Conservation (phyloP, 1,140 invertebrate genomes). For the Oncopodura yosiiana region DNA sequence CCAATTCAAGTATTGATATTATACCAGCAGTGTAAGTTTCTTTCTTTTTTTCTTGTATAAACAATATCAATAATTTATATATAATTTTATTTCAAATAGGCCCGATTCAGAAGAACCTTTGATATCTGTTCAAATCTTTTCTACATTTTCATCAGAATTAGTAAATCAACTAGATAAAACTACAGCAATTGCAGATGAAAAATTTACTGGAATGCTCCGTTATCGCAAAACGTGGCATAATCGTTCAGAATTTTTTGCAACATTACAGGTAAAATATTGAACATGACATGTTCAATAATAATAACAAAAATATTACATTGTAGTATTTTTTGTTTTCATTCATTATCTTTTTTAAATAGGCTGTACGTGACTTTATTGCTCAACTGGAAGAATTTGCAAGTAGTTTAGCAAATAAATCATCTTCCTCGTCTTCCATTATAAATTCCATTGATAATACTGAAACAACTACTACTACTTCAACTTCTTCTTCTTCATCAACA, state of each 20-base stretch:
- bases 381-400: constrained; percentile 28
- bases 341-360: constrained; percentile 6
- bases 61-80: not conserved
- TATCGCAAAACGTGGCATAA: constrained; percentile 13
- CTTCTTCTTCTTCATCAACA: not conserved
- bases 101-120: constrained; percentile 30
- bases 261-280: constrained; percentile 7
- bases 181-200: constrained; percentile 31
- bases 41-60: not conserved
- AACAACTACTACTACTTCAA: too few relatives aligned
- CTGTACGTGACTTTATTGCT: constrained; percentile 21
- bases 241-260: constrained; percentile 21
- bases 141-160: constrained; percentile 24
- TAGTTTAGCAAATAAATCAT: constrained; percentile 13
- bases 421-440: too few relatives aligned
- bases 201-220: constrained; percentile 28
- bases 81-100: not conserved
- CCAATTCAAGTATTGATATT: not conserved
- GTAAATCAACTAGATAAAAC: constrained; percentile 31
- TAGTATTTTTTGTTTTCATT: not conserved
- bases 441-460: too few relatives aligned
- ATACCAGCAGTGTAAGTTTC: not conserved
- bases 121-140: constrained; percentile 22
- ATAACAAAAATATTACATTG: constrained; percentile 11
- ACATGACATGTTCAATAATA: not conserved